Conservation (phyloP, 2,888 invertebrate genomes). For the Sylvicola fuscatus region DNA sequence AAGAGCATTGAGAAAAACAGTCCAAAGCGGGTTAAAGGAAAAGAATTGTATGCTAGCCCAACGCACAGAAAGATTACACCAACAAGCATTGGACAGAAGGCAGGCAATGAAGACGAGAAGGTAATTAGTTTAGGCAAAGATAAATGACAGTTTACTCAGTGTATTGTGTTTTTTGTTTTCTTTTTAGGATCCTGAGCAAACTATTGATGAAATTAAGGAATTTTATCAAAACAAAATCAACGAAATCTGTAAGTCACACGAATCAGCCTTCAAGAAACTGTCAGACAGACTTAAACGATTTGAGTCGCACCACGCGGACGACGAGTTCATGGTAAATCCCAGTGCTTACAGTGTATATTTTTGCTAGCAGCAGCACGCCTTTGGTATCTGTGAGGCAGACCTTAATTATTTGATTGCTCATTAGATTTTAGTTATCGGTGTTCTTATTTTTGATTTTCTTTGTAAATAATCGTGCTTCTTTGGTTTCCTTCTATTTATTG, state of each 20-base stretch:
- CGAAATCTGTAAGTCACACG: constrained; percentile 17
- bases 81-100: constrained; percentile 4
- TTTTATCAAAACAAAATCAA: constrained; percentile 22
- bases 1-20: constrained; percentile 10
- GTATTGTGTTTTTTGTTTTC: not conserved
- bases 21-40: constrained; percentile 17
- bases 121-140: constrained; percentile 7
- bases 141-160: constrained; percentile 11
- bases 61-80: constrained; percentile 25
- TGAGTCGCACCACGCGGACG: constrained; percentile 20
- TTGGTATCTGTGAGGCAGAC: no score
- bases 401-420: no score
- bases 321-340: constrained; percentile 22
- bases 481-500: no score
- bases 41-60: constrained; percentile 21
- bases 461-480: no score
- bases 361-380: no score
- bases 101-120: not conserved
- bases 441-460: no score
- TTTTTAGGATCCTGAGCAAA: constrained; percentile 14
- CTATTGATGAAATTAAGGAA: constrained; percentile 15
- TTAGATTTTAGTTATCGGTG: no score
- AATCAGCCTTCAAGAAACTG: constrained; percentile 16
- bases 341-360: no score
- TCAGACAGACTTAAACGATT: constrained; percentile 18